Percentiles rank a stretch among this genome's conserved stretches.
These are phyloP conservation scores for Acleris holmiana DNA, from an alignment of 2,888 invertebrate species.

Conservation along the genomic window DNA sequence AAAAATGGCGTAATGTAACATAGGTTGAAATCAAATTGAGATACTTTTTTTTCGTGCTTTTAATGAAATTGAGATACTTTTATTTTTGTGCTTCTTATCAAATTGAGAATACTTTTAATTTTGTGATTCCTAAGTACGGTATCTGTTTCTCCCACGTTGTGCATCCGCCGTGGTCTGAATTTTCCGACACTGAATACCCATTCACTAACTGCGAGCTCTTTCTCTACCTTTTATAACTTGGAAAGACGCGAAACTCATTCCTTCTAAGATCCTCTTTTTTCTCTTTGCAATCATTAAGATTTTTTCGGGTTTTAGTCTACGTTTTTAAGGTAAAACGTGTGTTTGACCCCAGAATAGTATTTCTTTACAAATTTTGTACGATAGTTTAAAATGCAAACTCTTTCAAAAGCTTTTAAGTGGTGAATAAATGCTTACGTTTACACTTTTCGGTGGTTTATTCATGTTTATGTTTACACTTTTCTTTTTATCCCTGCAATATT, in stretches of 20 bases:
- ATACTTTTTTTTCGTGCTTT: too few species aligned
- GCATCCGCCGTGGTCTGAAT: slow-evolving; percentile 72
- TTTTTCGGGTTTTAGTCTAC: slow-evolving; percentile 52
- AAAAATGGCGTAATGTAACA: too few species aligned
- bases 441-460: too few species aligned
- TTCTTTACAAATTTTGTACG: slow-evolving; percentile 11
- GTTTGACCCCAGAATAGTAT: slow-evolving; percentile 18
- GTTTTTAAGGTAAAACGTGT: slow-evolving; percentile 24
- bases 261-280: slow-evolving; percentile 68
- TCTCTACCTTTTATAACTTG: slow-evolving; percentile 76
- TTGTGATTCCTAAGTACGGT: not conserved
- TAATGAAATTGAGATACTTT: too few species aligned
- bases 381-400: slow-evolving; percentile 10
- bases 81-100: too few species aligned
- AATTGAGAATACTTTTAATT: too few species aligned
- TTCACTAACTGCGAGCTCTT: slow-evolving; percentile 79
- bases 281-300: slow-evolving; percentile 65
- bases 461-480: too few species aligned
- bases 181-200: slow-evolving; percentile 74
- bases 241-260: slow-evolving; percentile 74
- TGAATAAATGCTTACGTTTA: not conserved
- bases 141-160: slow-evolving; percentile 21
- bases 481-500: too few species aligned
- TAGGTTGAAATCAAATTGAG: too few species aligned
- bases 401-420: not conserved